A percentile compares a stretch with the other conserved stretches of the same genome.
These are phyloP conservation scores for Hoplostethus atlanticus DNA, from an alignment of 2,797 vertebrate genomes.

Conservation along the genomic window DNA sequence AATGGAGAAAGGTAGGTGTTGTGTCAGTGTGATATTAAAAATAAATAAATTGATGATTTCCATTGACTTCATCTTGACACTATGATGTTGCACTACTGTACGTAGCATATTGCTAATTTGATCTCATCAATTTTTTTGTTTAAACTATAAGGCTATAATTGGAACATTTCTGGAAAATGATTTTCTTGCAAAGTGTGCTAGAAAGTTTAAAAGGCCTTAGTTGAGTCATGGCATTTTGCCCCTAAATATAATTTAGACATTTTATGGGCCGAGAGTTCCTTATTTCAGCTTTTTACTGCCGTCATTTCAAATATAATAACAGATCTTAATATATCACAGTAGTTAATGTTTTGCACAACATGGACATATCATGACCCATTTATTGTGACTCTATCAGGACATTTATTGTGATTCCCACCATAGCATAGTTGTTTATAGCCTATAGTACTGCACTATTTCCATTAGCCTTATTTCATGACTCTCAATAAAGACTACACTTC, in stretches of 20 bases:
- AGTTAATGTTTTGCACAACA: neutral
- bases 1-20: conserved; percentile 83
- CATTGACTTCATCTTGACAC: too few species aligned
- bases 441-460: neutral
- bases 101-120: too few species aligned
- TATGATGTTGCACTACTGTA: too few species aligned
- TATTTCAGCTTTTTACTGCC: too few species aligned
- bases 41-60: neutral
- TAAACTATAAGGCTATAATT: too few species aligned
- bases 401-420: neutral
- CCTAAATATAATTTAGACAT: too few species aligned
- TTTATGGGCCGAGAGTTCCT: too few species aligned
- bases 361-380: neutral
- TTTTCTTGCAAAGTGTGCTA: neutral
- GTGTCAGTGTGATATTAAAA: neutral
- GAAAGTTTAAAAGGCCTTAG: too few species aligned
- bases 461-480: neutral
- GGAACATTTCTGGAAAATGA: neutral
- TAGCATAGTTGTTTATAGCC: neutral
- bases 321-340: neutral
- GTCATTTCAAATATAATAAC: too few species aligned
- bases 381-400: neutral
- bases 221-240: too few species aligned
- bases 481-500: conserved; percentile 1
- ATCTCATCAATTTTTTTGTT: too few species aligned